Conservation (phyloP, 2,113 vertebrate species). For the Hiodon tergisus region DNA sequence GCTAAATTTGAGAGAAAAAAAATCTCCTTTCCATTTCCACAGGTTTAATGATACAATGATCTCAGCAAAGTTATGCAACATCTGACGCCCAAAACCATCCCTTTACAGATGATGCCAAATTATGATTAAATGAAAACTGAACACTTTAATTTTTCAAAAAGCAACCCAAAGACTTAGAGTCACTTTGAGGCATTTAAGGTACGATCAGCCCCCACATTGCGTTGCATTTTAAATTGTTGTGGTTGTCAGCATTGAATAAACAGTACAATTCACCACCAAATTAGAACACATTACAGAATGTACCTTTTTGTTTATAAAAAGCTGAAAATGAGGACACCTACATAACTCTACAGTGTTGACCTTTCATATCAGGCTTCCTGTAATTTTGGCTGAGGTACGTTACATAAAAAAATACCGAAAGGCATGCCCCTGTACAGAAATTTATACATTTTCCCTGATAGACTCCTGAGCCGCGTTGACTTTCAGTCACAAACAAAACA, state of each 20-base stretch:
- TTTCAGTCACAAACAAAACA: constrained; percentile 15
- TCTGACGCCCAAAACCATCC: background rate
- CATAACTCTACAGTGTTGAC: background rate
- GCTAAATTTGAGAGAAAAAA: background rate
- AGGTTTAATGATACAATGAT: no score
- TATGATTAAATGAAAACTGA: no score
- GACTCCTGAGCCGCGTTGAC: constrained; percentile 1
- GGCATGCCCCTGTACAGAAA: background rate
- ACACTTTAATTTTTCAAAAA: no score
- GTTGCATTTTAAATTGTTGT: constrained; percentile 12
- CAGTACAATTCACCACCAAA: constrained; percentile 13
- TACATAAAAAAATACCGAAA: background rate
- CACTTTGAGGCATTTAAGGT: no score
- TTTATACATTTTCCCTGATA: background rate
- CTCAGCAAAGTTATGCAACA: background rate
- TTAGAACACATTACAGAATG: constrained; percentile 21
- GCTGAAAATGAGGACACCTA: constrained; percentile 24
- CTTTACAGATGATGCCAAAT: no score
- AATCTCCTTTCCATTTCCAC: no score
- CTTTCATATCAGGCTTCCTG: constrained; percentile 1
- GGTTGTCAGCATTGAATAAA: constrained; percentile 16
- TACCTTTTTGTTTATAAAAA: constrained; percentile 26
- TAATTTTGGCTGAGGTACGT: constrained; percentile 8
- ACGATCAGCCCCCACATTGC: background rate
- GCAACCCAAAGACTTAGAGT: no score